Base-by-base conservation (phyloP, 2,888 invertebrate species). In the Deilephila elpenor region DNA sequence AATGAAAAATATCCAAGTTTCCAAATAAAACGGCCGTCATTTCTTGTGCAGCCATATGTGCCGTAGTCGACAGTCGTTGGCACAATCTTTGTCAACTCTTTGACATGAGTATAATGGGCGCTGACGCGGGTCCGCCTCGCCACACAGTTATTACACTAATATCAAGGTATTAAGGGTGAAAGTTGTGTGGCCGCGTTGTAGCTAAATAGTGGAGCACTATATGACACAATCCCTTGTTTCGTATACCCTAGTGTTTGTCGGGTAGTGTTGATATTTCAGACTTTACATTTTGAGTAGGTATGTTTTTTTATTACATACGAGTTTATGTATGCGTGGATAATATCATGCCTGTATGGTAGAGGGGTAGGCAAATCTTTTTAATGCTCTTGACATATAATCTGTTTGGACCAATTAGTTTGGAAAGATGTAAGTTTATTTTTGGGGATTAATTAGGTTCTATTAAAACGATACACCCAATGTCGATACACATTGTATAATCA, bases 61-160 rank as follows among this genome's bases (percentile, higher is more conserved):
- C 25, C 7, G 11, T 60, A 37, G 37, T 25, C 29, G 60, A 14
- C 6, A 37, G n/a, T 59, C 62, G 62, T 17, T 77, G 78, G 76
- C 78, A 77, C 76, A 74, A 60, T 72, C 67, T 71, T 67, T 73
- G 76, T 73, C 77, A 76, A 74, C 71, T 72, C 74, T 73, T 73
- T 76, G 78, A 77, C 78, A 77, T 72, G 75, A 73, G 76, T 77
- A 79, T 77, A 76, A 77, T 71, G 72, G 74, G 73, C 72, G 75
- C 74, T 78, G 76, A 77, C 79, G 75, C 78, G 75, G 78, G 71
- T 64, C 25, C 20, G 32, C 51, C 44, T 34, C 67, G 56, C 37
- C 59, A 56, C 25, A 1, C 20, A 2, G 60, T 44, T 60, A 25
- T 51, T 44, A 4, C 34, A 25, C 71, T 51, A 25, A 71, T 29